phyloP scores from a whole-genome alignment of 2,113 vertebrate species.

The Chiloscyllium plagiosum region DNA sequence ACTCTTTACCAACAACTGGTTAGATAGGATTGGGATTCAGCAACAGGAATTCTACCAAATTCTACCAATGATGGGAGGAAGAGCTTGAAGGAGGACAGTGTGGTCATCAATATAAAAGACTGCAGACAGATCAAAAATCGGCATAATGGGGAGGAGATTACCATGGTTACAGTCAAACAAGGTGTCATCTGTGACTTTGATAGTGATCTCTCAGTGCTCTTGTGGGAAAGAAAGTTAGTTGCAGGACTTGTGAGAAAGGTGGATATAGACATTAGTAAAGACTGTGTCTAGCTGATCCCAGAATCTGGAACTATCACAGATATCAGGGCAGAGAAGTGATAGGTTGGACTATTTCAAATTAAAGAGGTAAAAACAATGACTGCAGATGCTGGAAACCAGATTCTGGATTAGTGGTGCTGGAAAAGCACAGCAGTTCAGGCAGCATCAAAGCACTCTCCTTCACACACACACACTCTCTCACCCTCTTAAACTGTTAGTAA shows the following conservation, averaged over 20 bases:
- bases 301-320: not conserved
- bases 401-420: too few relatives aligned
- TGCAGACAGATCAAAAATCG: not conserved
- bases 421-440: too few relatives aligned
- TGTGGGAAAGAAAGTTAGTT: not conserved
- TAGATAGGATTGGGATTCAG: not conserved
- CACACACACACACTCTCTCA: too few relatives aligned
- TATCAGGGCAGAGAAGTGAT: not conserved
- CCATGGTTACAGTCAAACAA: not conserved
- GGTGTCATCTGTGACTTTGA: not conserved
- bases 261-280: not conserved
- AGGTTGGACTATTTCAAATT: not conserved
- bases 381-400: too few relatives aligned
- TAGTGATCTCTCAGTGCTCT: not conserved
- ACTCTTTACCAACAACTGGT: not conserved
- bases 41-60: not conserved
- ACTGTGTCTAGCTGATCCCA: not conserved
- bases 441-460: too few relatives aligned
- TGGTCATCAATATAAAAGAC: not conserved
- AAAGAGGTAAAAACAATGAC: too few relatives aligned
- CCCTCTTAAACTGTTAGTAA: too few relatives aligned
- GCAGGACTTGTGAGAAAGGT: not conserved
- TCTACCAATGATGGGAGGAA: not conserved
- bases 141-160: not conserved
- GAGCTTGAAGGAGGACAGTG: not conserved